Conservation (phyloP, 2,888 invertebrate species). For the Cinara cedri region DNA sequence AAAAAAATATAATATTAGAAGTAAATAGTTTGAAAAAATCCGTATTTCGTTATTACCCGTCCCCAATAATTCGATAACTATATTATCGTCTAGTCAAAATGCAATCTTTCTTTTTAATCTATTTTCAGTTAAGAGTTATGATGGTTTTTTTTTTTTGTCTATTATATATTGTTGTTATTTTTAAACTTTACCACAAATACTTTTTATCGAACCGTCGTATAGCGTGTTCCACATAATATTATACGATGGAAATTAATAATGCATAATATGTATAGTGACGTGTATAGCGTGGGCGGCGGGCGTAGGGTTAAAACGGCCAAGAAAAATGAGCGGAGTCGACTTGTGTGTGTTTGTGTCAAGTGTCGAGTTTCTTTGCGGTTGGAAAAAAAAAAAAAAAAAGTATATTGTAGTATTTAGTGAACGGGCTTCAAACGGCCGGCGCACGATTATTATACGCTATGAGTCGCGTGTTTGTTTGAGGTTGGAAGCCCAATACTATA, state of each 20-base stretch:
- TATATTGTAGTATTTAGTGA: not conserved
- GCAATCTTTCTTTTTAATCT: too few species aligned
- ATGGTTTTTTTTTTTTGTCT: too few species aligned
- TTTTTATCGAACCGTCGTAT: not conserved
- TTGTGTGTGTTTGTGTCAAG: too few species aligned
- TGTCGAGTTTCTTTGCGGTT: constrained; percentile 40
- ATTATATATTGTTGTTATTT: not conserved
- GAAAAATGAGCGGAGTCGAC: constrained; percentile 35
- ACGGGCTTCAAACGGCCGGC: not conserved
- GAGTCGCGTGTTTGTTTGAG: constrained; percentile 19
- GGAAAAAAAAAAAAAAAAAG: not conserved
- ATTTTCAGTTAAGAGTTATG: too few species aligned
- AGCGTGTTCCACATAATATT: too few species aligned
- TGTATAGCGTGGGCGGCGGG: not conserved
- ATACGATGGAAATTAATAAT: constrained; percentile 1
- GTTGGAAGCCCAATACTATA: constrained; percentile 26
- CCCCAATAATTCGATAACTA: too few species aligned
- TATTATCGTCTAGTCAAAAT: too few species aligned
- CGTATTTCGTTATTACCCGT: too few species aligned
- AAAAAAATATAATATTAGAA: too few species aligned
- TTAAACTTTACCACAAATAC: not conserved
- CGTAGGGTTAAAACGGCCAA: constrained; percentile 16
- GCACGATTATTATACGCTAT: constrained; percentile 10
- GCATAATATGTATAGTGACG: too few species aligned
- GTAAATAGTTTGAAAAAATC: too few species aligned